Base-by-base conservation (phyloP, 53 echinoderm and acorn worm genomes). In the Temnopleurus reevesii region DNA sequence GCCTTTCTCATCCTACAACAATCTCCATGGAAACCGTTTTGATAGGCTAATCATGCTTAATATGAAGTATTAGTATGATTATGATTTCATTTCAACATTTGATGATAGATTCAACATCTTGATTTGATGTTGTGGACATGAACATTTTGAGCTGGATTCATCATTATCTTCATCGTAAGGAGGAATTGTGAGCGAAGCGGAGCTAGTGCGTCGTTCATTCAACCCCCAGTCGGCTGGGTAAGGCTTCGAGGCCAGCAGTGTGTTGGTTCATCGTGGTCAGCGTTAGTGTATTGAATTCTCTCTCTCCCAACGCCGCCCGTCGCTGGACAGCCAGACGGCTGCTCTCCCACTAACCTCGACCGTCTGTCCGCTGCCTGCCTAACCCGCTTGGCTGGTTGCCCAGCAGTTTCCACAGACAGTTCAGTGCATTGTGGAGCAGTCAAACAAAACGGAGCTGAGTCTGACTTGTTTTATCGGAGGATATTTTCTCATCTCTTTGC, bases 201-300 rank as follows among this genome's bases (percentile, higher is more conserved):
- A n/a, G 36, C 43, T 41, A 9, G n/a, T n/a, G 8, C 19, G 36
- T 24, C 5, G 21, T 43, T n/a, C 19, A 8, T 63, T 71, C 71
- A 71, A n/a, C n/a, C 71, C 71, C 7, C 71, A 19, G 71, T 8
- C n/a, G 71, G 19, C 71, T 41, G 7, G 71, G 36, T 71, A 2
- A 71, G 38, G n/a, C n/a, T n/a, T n/a, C n/a, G n/a, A n/a, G n/a
- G n/a, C n/a, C n/a, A 71, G 71, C 71, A n/a, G 71, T 71, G 71
- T 71, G n/a, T 23, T 36, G 71, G 71, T 56, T 83, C 55, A 83
- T 8, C 21, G 61, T 17, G 46, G 58, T 46, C 59, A 27, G 13
- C 85, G 59, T 44, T 28, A 60, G 59, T 85, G 60, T 59, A 45
- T 85, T 85, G 61, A 85, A 45, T 44, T 60, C 49, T 28, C 31